Conservation (phyloP, 30 jellyfish, hydroid and myxozoan species). For the Pseudorhiza aurosa region DNA sequence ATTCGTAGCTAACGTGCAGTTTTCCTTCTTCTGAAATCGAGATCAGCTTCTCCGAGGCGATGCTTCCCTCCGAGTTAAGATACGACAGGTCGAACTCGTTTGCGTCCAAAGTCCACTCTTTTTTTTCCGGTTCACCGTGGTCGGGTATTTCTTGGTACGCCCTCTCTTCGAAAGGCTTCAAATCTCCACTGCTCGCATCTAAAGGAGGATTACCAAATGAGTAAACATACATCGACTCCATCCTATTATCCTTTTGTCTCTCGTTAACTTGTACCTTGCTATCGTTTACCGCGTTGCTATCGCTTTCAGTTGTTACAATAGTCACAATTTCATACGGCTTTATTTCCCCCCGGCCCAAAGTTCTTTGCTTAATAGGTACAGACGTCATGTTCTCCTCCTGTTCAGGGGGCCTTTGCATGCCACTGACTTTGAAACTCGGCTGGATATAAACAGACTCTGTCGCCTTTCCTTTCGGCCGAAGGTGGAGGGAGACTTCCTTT, state of each 20-base stretch:
- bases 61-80: conserved; percentile 2
- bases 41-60: neutral
- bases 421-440: conserved; percentile 3
- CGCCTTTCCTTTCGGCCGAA: neutral
- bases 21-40: neutral
- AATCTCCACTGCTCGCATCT: neutral
- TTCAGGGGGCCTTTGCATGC: neutral
- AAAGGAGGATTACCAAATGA: neutral
- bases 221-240: conserved; percentile 65
- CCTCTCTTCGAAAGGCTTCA: neutral
- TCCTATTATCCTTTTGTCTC: neutral
- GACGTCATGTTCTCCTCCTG: neutral
- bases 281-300: neutral
- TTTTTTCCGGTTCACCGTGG: neutral
- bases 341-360: conserved; percentile 69
- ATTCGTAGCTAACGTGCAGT: neutral
- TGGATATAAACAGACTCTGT: conserved; percentile 42
- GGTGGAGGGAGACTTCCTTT: neutral
- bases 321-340: conserved; percentile 63
- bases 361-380: conserved; percentile 38
- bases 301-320: conserved; percentile 5
- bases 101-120: neutral
- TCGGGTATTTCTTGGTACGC: conserved; percentile 55
- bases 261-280: neutral
- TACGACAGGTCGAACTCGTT: conserved; percentile 38